Base-by-base conservation (phyloP, 2,888 invertebrate species). In the Plemyria rubiginata region DNA sequence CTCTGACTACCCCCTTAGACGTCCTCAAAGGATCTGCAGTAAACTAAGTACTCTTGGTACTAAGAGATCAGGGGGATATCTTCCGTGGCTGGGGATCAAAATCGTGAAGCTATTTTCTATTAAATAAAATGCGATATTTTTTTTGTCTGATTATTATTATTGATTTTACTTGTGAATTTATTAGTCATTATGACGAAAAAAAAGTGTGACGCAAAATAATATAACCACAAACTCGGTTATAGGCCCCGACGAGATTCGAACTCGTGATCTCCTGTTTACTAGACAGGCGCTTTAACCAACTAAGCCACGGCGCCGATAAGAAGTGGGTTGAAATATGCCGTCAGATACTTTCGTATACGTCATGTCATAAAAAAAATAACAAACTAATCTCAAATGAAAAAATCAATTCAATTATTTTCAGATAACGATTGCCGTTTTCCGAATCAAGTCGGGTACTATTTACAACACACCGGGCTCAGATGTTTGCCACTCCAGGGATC, bases 361-460 rank as follows among this genome's bases (percentile, higher is more conserved):
- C 8, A 45, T 5, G 16, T 45, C 45, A 45, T 9, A 12, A 46
- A 5, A 46, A 28, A 28, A 4, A 28, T 28, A 12, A 46, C 0
- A 8, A 36, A 8, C 36, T 8, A 9, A 36, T 7, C 6, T 36
- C 7, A 29, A 22, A 45, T 22, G 11, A 46, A 28, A 12, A 28
- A 46, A 15, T 16, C 8, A 45, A 16, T 45, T 11, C 11, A 11
- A 45, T 71, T 22, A 54, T 64, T 79, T 72, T 66, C 89, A 96
- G 96, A 95, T 86, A 92, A 93, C 51, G 94, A 95, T 62, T 96
- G 96, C 76, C 93, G 94, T 59, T 92, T 93, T 73, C 95, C 95
- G 32, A 93, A 95, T 75, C 94, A 96, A 88, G 94, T 95, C 45
- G 92, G 95, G 66, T 94, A 90, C 75, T 88, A 92, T 70, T 77